Base-by-base conservation (phyloP, 1,140 invertebrate genomes). In the Brachionus rubens region DNA sequence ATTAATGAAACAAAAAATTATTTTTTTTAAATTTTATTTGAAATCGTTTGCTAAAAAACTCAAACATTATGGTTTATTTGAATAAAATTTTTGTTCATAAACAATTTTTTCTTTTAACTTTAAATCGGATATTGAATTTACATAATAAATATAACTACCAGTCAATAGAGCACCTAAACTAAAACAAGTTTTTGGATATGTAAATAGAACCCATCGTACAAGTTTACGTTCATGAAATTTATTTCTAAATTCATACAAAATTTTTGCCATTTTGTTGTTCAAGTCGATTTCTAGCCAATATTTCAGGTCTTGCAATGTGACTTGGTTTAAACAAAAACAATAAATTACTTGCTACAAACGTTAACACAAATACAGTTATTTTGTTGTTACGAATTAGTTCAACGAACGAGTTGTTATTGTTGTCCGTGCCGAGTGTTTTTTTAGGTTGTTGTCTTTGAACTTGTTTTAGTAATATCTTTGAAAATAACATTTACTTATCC, bases 261-360 rank as follows among this genome's bases (percentile, higher is more conserved):
- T 43, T 21, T 65, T 19, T 14, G 54, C 54, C 33, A 33, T 59
- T 59, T 16, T 3, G 14, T 36, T 40, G 54, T 59, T 59, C 30
- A 16, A 65, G 36, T 43, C 59, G n/a, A 43, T 65, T 65, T 43
- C 59, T 19, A 30, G 59, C 59, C 19, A 65, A 24, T 24, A 65
- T 65, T 26, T 65, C 59, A 12, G 59, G 59, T 41, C 59, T 36
- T 24, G 59, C 41, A 24, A 43, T 24, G 30, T 65, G 59, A 2
- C 43, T 65, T 41, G 59, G 59, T 26, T 65, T 65, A 14, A 65
- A 65, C 4, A 65, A 14, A 65, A 43, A 65, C 24, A 65, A n/a
- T 14, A 65, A 26, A 46, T 65, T 65, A 30, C 36, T 43, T 12
- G 30, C 19, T 26, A 19, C 19, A 65, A 65, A 65, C 24, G 40